Conservation (phyloP, 2,797 vertebrate species). For the Synanceia verrucosa region DNA sequence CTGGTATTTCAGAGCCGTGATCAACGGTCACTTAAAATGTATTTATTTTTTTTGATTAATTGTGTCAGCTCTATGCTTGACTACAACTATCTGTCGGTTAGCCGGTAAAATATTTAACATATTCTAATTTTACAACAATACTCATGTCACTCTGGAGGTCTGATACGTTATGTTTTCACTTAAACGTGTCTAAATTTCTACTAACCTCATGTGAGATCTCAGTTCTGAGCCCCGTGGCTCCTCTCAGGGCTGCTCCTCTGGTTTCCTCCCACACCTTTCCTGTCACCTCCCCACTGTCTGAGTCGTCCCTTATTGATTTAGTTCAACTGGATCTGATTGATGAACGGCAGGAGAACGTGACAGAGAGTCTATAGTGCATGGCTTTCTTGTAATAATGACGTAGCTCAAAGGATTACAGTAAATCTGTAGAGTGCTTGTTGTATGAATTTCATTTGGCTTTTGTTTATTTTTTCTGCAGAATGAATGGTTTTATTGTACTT, state of each 20-base stretch:
- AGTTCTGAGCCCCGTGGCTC: conserved; percentile 59
- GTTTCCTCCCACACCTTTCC: conserved; percentile 33
- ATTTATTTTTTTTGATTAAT: too few relatives aligned
- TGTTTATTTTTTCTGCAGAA: neutral
- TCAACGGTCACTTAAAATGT: too few relatives aligned
- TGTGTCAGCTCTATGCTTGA: neutral
- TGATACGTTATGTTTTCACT: neutral
- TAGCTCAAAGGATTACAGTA: neutral
- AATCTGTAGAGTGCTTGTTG: neutral
- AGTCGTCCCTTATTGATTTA: conserved; percentile 63
- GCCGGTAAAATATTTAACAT: neutral
- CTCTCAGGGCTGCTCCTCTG: conserved; percentile 49
- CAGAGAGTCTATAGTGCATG: conserved; percentile 55
- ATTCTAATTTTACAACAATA: neutral
- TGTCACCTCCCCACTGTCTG: conserved; percentile 49
- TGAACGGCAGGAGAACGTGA: conserved; percentile 49
- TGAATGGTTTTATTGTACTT: conserved; percentile 1
- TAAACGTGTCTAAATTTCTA: neutral
- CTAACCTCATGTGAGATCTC: conserved; percentile 34
- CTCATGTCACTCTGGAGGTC: neutral
- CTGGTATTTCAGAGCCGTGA: too few relatives aligned
- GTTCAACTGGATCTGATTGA: conserved; percentile 81
- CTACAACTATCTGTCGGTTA: neutral
- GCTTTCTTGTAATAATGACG: conserved; percentile 1
- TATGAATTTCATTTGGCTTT: neutral